Conservation (phyloP, 30 jellyfish, hydroid and myxozoan species). For the Aurelia sp. region DNA sequence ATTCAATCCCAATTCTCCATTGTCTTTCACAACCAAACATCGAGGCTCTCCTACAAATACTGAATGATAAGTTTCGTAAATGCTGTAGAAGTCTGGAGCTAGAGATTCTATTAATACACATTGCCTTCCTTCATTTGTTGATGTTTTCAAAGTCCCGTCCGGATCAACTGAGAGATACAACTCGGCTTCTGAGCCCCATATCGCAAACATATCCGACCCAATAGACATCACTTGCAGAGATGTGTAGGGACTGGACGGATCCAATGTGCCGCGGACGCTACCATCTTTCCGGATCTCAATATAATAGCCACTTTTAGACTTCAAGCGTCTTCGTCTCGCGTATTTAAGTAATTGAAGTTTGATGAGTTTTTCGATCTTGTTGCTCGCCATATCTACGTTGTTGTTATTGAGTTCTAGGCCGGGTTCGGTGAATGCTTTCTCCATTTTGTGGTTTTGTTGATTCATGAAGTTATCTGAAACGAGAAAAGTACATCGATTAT, state of each 20-base stretch:
- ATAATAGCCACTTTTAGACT: slow-evolving; percentile 87
- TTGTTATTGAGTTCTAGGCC: slow-evolving; percentile 28
- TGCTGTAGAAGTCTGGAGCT: slow-evolving; percentile 82
- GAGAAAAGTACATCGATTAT: no score
- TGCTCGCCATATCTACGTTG: slow-evolving; percentile 53
- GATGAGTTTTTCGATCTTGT: slow-evolving; percentile 85
- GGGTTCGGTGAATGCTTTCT: slow-evolving; percentile 48
- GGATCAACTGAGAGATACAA: slow-evolving; percentile 82
- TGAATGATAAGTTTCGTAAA: slow-evolving; percentile 91
- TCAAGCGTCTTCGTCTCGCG: slow-evolving; percentile 90
- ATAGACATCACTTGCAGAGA: slow-evolving; percentile 92
- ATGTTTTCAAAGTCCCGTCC: slow-evolving; percentile 84
- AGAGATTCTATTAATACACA: slow-evolving; percentile 93
- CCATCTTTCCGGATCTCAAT: slow-evolving; percentile 92
- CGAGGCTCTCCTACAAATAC: slow-evolving; percentile 89
- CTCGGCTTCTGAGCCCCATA: slow-evolving; percentile 98
- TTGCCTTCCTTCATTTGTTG: slow-evolving; percentile 95
- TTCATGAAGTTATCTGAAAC: no score
- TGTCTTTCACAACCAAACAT: slow-evolving; percentile 73
- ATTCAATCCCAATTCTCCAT: slow-evolving; percentile 61
- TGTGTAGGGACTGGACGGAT: slow-evolving; percentile 80
- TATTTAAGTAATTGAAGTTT: slow-evolving; percentile 83
- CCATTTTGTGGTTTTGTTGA: slow-evolving; percentile 18
- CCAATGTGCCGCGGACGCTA: slow-evolving; percentile 87
- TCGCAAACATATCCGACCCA: slow-evolving; percentile 98